Base-by-base conservation (phyloP, 2,113 vertebrate species). In the Esox niger region DNA sequence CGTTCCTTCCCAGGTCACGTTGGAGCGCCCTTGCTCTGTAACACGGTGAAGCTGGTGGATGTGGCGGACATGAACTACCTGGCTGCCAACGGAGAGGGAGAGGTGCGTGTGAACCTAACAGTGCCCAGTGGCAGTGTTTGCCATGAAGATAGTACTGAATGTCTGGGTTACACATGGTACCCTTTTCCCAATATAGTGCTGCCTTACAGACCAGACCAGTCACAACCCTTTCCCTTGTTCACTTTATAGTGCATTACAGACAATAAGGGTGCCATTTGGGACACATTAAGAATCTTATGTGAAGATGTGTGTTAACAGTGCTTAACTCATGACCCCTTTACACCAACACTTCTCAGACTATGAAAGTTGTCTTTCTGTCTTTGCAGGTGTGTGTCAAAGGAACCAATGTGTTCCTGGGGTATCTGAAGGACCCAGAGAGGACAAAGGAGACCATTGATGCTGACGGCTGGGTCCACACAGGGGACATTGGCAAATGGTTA, bases 11-110 rank as follows among this genome's bases (percentile, higher is more conserved):
- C 30, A 99, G 97, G 97, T 82, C 96, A 98, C 0, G 97, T 99
- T 10, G 97, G 96, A 26, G 81, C 96, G 33, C 97, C 97, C 0
- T 91, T 99, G 91, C 94, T 96, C 56, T 99, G 97, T 82, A 95
- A 86, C 70, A 0, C 71, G 4, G 3, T 99, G 59, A 99, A 98
- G 84, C 89, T 99, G 74, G 88, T 95, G 62, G 96, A 99, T 76
- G 95, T 99, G 49, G 82, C 92, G 76, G 97, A 98, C 70, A 98
- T 99, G 97, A 97, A 97, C 85, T 98, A 99, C 76, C 83, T 92
- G 57, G 92, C 97, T 75, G 88, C 88, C 66, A 95, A 93, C 57
- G 96, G 96, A 8, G 96, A 98, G 75, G 97, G 97, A 23, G 97
- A 98, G 93, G 97, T 98, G 79, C 92, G 93, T 75, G 29, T 17